These are phyloP conservation scores for Endomychus coccineus DNA, from an alignment of 2,888 invertebrate genomes.

Conservation along the genomic window DNA sequence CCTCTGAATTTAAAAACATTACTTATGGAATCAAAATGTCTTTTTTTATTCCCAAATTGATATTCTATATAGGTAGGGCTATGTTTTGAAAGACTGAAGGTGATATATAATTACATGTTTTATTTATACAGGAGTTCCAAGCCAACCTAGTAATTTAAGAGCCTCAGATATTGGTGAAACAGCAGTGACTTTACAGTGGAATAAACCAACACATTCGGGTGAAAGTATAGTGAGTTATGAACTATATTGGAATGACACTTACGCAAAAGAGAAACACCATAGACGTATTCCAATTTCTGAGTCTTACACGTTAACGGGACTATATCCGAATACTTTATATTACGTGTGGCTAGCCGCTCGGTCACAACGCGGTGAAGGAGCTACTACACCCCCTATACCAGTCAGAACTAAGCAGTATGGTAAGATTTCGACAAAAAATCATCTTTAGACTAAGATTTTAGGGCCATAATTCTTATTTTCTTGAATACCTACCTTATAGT, in stretches of 20 bases:
- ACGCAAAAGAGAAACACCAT: conserved; percentile 81
- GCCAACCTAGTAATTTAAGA: conserved; percentile 86
- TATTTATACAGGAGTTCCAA: conserved; percentile 72
- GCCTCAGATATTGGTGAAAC: conserved; percentile 85
- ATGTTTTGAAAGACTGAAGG: no score
- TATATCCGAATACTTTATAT: conserved; percentile 94
- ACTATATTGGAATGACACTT: conserved; percentile 95
- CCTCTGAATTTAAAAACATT: no score
- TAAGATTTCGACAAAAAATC: conserved; percentile 56
- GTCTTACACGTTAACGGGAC: conserved; percentile 77
- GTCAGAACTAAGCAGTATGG: conserved; percentile 96
- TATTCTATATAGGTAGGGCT: no score
- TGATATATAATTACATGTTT: no score
- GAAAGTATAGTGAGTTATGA: conserved; percentile 93
- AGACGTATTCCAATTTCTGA: conserved; percentile 77
- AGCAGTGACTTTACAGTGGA: conserved; percentile 87
- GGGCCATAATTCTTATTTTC: no score
- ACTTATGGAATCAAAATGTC: no score
- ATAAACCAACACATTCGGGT: conserved; percentile 81
- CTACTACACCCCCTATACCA: conserved; percentile 88
- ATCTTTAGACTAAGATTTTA: no score
- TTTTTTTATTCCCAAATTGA: no score
- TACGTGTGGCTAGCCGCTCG: conserved; percentile 95
- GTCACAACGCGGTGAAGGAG: conserved; percentile 89
- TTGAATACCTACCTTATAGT: no score